These are phyloP conservation scores for Tetanocera ferruginea DNA, from an alignment of 2,888 invertebrate species.

Conservation along the genomic window DNA sequence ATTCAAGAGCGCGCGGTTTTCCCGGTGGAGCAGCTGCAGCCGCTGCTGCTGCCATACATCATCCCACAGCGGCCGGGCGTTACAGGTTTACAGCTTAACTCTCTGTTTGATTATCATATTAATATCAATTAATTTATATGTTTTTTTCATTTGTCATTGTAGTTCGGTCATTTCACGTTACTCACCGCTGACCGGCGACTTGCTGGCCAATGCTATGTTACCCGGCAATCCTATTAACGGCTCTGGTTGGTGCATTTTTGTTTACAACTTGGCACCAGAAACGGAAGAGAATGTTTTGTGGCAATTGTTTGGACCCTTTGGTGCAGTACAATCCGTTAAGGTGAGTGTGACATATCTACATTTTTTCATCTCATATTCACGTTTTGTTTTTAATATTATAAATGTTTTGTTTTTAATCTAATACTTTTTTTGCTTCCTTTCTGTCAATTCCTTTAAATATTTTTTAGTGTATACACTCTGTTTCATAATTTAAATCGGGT, in stretches of 20 bases:
- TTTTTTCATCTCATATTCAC: not conserved
- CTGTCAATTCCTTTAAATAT: no score
- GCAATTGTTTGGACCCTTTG: conserved; percentile 98
- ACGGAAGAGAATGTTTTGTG: conserved; percentile 96
- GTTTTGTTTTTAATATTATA: not conserved
- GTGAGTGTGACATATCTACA: conserved; percentile 72
- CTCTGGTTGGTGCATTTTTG: conserved; percentile 87
- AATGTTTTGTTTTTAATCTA: not conserved
- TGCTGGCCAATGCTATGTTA: conserved; percentile 82
- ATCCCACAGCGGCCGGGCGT: conserved; percentile 67
- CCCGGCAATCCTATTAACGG: conserved; percentile 88
- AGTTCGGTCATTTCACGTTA: conserved; percentile 74
- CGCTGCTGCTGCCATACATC: conserved; percentile 69
- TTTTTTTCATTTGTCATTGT: conserved; percentile 29
- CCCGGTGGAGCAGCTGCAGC: conserved; percentile 76
- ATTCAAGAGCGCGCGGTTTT: conserved; percentile 81
- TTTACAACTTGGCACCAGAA: conserved; percentile 95
- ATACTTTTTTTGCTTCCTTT: no score
- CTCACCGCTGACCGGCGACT: conserved; percentile 88
- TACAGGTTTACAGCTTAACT: conserved; percentile 61
- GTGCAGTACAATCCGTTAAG: conserved; percentile 97
- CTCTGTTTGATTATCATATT: not conserved
- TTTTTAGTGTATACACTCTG: no score
- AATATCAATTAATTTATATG: not conserved
- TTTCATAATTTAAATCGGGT: no score